These are phyloP conservation scores for Lumbricus terrestris DNA, from an alignment of 2,888 invertebrate species.

Conservation along the genomic window DNA sequence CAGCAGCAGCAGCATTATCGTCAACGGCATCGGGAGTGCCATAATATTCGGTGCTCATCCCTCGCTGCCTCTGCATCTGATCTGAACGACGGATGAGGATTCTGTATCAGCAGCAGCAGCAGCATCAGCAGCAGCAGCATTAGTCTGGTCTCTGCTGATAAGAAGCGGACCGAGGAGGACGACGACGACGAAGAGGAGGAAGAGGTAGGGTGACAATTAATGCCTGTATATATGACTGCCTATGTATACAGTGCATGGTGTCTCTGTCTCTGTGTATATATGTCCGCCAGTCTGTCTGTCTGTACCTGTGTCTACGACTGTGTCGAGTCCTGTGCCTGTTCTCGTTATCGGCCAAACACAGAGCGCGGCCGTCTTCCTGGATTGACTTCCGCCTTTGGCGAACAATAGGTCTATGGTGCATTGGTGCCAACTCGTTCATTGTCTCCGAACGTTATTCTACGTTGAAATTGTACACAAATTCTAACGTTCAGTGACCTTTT, in stretches of 20 bases:
- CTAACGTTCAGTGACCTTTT: neutral
- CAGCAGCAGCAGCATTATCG: neutral
- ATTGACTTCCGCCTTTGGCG: neutral
- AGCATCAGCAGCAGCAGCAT: no score
- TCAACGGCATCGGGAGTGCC: neutral
- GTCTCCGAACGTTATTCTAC: neutral
- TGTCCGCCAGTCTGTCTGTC: neutral
- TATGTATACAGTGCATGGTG: no score
- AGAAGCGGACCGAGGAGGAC: neutral
- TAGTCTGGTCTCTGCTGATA: neutral
- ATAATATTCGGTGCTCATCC: neutral
- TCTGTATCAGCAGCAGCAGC: neutral
- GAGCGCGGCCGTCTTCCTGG: neutral
- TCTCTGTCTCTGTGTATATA: neutral
- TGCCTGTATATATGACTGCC: neutral
- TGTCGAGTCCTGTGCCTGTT: neutral
- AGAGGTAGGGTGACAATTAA: neutral
- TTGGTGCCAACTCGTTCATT: neutral
- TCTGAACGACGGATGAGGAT: neutral
- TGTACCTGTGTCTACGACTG: neutral
- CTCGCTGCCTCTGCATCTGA: neutral
- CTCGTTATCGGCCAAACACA: neutral
- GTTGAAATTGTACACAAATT: neutral
- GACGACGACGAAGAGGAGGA: neutral
- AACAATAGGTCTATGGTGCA: no score